Conservation (phyloP, 2,113 vertebrate genomes). For the Zosterops pallidus region DNA sequence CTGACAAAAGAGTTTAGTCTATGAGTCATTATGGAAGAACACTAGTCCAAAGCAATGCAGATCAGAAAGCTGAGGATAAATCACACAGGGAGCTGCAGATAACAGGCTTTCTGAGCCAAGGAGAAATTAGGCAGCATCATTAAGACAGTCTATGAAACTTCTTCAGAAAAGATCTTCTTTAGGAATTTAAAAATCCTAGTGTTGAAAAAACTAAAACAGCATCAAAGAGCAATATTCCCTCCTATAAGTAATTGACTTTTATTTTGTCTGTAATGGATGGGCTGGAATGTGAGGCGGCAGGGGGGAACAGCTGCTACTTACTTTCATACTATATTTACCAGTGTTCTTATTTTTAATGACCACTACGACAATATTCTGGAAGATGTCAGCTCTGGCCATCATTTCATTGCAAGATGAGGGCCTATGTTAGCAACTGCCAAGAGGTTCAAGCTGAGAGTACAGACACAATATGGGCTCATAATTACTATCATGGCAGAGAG, state of each 20-base stretch:
- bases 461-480: background rate
- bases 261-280: background rate
- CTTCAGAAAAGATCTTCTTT: background rate
- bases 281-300: background rate
- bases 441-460: background rate
- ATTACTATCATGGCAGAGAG: background rate
- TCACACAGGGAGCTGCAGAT: background rate
- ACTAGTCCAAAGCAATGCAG: background rate
- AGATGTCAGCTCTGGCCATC: background rate
- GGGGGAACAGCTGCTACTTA: background rate
- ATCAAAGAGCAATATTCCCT: background rate
- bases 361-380: background rate
- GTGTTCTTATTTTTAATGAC: background rate
- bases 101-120: background rate
- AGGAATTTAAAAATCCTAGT: background rate
- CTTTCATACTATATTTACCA: background rate
- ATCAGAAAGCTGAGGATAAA: constrained; percentile 16
- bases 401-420: background rate
- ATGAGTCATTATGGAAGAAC: background rate
- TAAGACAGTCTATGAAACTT: background rate
- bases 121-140: background rate
- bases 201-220: accelerated
- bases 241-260: background rate
- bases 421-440: background rate
- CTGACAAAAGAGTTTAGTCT: background rate